Conservation (phyloP, 2,888 invertebrate species). For the Blomia tropicalis region DNA sequence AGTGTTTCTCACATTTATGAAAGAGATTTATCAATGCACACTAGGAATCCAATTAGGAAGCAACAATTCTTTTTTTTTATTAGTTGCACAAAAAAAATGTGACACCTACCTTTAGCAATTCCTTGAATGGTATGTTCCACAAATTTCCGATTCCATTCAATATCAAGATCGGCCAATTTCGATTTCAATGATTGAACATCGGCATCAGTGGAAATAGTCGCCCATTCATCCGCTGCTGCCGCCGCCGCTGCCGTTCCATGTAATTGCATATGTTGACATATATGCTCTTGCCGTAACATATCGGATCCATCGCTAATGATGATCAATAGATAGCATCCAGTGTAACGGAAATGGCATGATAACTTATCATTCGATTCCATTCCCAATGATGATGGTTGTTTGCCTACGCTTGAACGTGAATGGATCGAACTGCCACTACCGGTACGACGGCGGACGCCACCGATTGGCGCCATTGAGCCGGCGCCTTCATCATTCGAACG, state of each 20-base stretch:
- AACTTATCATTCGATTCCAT: not conserved
- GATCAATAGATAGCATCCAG: not conserved
- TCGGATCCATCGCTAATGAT: slow-evolving; percentile 14
- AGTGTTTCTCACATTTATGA: too few species aligned
- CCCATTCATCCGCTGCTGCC: not conserved
- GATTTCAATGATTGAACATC: not conserved
- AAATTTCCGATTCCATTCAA: slow-evolving; percentile 6
- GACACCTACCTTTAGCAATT: slow-evolving; percentile 6
- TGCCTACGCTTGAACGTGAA: not conserved
- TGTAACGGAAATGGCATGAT: slow-evolving; percentile 12
- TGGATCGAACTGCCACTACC: not conserved
- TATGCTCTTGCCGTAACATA: not conserved
- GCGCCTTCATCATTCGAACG: not conserved
- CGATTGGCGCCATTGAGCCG: not conserved
- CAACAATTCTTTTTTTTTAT: too few species aligned
- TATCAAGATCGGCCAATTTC: not conserved
- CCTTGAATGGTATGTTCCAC: not conserved
- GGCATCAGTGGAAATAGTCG: not conserved
- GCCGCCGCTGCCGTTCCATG: not conserved
- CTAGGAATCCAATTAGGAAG: too few species aligned
- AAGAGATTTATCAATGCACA: too few species aligned
- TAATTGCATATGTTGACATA: not conserved
- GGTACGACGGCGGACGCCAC: not conserved
- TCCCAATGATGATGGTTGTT: not conserved
- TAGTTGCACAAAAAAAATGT: not conserved